Evolutionary conservation across 2,888 invertebrate species (phyloP).

Genomic region (Drosophila neotestacea): DNA sequence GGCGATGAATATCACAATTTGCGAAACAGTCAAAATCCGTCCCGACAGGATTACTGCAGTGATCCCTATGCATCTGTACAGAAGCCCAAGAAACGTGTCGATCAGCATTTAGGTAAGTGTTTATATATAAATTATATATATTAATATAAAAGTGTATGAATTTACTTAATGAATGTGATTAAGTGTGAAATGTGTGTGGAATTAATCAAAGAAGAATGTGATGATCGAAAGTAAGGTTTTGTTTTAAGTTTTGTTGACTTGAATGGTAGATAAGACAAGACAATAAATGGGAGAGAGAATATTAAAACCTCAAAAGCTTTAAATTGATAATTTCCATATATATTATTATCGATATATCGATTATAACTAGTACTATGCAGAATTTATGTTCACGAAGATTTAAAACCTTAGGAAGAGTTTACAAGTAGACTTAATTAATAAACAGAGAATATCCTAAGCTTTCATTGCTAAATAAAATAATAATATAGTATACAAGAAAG

Average conservation of each 20-base stretch:
- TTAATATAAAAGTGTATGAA: no score
- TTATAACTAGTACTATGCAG: no score
- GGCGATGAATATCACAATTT: slow-evolving; percentile 90
- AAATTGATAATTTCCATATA: no score
- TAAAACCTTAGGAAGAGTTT: no score
- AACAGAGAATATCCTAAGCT: no score
- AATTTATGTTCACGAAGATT: no score
- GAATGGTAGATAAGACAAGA: background rate
- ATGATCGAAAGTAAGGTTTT: background rate
- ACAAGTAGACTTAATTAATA: no score
- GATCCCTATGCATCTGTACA: slow-evolving; percentile 96
- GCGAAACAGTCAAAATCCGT: slow-evolving; percentile 92
- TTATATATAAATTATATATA: no score
- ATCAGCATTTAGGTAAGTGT: slow-evolving; percentile 94
- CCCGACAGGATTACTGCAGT: slow-evolving; percentile 94
- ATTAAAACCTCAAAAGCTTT: no score
- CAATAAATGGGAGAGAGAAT: background rate
- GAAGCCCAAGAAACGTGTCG: slow-evolving; percentile 94
- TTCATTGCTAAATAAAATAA: no score
- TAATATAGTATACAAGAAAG: no score
- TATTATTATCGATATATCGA: no score
- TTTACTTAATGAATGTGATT: background rate
- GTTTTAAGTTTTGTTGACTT: background rate
- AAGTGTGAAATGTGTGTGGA: background rate
- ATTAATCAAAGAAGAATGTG: background rate